These are phyloP conservation scores for Pristionchus arcanus DNA, from an alignment of 2,888 invertebrate species.

Conservation along the genomic window DNA sequence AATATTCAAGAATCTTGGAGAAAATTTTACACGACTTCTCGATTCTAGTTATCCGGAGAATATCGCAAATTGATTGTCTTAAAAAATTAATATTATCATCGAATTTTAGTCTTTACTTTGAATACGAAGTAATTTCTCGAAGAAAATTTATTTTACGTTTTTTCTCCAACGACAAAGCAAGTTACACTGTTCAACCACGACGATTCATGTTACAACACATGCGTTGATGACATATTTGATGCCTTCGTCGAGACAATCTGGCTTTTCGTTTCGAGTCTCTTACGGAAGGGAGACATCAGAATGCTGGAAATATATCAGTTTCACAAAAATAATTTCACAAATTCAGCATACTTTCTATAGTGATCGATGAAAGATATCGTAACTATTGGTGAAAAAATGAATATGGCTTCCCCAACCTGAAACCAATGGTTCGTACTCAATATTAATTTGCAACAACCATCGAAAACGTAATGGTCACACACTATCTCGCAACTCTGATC, in stretches of 20 bases:
- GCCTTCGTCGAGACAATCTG: neutral
- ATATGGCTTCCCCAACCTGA: neutral
- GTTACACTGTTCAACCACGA: too few species aligned
- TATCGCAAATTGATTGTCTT: neutral
- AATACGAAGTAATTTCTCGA: too few species aligned
- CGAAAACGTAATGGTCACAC: too few species aligned
- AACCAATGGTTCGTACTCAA: neutral
- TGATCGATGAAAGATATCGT: neutral
- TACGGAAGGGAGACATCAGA: neutral
- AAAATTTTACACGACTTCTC: neutral
- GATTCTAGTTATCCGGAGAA: neutral
- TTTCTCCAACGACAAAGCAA: too few species aligned
- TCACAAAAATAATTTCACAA: too few species aligned
- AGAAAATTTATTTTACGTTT: too few species aligned
- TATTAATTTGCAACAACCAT: too few species aligned
- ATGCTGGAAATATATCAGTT: neutral
- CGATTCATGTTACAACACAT: too few species aligned
- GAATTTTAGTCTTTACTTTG: too few species aligned
- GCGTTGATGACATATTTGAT: too few species aligned
- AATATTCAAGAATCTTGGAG: neutral
- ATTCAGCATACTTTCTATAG: neutral
- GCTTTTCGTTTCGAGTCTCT: neutral
- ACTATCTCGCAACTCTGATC: too few species aligned
- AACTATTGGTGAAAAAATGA: neutral
- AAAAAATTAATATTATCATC: too few species aligned